These are phyloP conservation scores for Andrena bicolor DNA, from an alignment of 2,888 invertebrate genomes.

Conservation along the genomic window DNA sequence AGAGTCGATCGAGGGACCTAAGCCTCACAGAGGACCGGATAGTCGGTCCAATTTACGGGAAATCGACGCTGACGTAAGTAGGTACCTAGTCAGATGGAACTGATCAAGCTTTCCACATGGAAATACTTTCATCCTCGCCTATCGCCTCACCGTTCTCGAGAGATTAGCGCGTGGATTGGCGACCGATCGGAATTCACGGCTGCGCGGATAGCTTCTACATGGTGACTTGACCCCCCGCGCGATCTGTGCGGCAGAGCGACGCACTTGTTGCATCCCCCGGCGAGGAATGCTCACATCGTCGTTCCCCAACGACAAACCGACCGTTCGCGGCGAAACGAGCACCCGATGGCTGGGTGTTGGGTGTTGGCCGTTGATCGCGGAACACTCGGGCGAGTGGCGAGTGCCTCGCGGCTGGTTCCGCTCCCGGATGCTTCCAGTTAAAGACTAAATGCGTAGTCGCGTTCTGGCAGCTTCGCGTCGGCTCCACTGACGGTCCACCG, in stretches of 20 bases:
- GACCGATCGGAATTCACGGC: background rate
- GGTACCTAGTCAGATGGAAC: background rate
- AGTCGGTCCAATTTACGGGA: background rate
- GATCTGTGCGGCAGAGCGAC: background rate
- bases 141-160: background rate
- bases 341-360: background rate
- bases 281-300: background rate
- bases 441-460: constrained; percentile 69
- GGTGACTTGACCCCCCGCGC: background rate
- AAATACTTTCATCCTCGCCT: constrained; percentile 10
- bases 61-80: background rate
- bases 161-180: background rate
- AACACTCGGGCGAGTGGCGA: background rate
- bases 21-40: background rate
- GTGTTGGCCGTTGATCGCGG: background rate
- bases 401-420: constrained; percentile 30
- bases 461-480: constrained; percentile 56
- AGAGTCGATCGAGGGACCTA: background rate
- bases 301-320: constrained; percentile 5
- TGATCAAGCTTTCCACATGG: background rate
- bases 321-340: background rate
- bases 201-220: background rate
- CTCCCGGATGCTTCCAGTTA: constrained; percentile 69
- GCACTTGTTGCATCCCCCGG: constrained; percentile 56
- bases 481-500: constrained; percentile 27